Base-by-base conservation (phyloP, 1,140 invertebrate species). In the Thrips palmi region DNA sequence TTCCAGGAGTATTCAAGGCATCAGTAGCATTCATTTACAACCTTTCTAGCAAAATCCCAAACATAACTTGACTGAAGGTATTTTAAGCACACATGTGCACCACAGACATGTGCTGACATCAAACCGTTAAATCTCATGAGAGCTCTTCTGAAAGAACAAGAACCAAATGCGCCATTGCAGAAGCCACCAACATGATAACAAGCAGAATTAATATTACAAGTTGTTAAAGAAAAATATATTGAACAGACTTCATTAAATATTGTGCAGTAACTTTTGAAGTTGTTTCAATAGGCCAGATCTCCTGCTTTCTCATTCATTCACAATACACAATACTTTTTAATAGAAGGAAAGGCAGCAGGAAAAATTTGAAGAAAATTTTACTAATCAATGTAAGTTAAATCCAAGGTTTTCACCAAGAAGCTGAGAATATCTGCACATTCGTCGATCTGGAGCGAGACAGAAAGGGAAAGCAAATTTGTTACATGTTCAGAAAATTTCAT, bases 341-440 rank as follows among this genome's bases (percentile, higher is more conserved):
- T 31, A 12, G 28, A 21, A 39, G 24, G 31, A 29, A 23, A 40
- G 25, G 27, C 4, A 12, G 17, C 19, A 18, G 19, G 20, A 32
- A 40, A 22, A 17, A 19, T 19, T 32, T 22, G 22, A 25, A 22
- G 22, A n/a, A 2, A 33, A 17, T 17, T 15, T 14, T 31, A 7
- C 47, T 43, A 46, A 28, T 45, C 43, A 22, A 37, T 59, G 49
- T 77, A 81, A 45, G 72, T 52, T 22, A 87, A 59, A 22, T 71
- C 71, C 30, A 92, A 60, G 33, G 75, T 65, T 54, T 76, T 71
- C n/a, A 71, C 71, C 39, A 92, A 71, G 60, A 94, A 94, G 47
- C 77, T 74, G 52, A 87, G 69, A 42, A 88, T 78, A 49, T 93
- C 87, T 0, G 79, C 79, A 40, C 74, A 64, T 59, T 93, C 86